Percentiles rank a stretch among this genome's conserved stretches.
Conservation (phyloP, 1,140 invertebrate species). For the Ditylenchus dipsaci region DNA sequence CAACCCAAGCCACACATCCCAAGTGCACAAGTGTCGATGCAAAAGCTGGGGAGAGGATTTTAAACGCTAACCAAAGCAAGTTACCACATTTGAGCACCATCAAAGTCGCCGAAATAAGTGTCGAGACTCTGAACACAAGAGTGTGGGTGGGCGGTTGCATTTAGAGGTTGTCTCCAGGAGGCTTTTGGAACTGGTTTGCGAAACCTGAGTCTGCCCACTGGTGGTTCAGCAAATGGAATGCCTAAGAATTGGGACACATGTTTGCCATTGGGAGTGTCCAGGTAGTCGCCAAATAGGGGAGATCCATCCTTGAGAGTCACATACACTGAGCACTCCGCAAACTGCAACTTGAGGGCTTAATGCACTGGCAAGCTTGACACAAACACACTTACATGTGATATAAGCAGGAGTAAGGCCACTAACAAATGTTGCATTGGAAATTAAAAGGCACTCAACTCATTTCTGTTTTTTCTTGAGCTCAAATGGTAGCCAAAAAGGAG, state of each 20-base stretch:
- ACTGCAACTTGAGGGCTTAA: conserved; percentile 12
- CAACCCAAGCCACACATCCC: no score
- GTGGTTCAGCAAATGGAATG: conserved; percentile 59
- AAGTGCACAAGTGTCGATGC: no score
- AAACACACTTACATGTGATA: no score
- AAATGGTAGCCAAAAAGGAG: no score
- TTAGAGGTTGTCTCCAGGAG: conserved; percentile 53
- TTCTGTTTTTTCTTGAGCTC: no score
- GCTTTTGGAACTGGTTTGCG: conserved; percentile 55
- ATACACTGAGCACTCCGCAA: conserved; percentile 22
- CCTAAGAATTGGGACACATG: conserved; percentile 51
- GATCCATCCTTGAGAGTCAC: conserved; percentile 54
- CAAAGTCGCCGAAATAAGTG: conserved; percentile 61
- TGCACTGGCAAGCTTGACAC: no score
- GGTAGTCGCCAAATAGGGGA: conserved; percentile 48
- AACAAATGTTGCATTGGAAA: no score
- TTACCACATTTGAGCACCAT: conserved; percentile 73
- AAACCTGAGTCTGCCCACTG: conserved; percentile 50
- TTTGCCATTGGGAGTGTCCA: conserved; percentile 44
- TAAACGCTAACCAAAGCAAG: no score
- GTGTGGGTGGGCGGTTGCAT: conserved; percentile 73
- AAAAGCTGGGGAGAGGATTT: no score
- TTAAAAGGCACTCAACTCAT: no score
- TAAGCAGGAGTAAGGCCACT: no score
- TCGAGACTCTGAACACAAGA: conserved; percentile 42